These are phyloP conservation scores for Oostethus manadensis DNA, from an alignment of 2,113 vertebrate species.

Conservation along the genomic window DNA sequence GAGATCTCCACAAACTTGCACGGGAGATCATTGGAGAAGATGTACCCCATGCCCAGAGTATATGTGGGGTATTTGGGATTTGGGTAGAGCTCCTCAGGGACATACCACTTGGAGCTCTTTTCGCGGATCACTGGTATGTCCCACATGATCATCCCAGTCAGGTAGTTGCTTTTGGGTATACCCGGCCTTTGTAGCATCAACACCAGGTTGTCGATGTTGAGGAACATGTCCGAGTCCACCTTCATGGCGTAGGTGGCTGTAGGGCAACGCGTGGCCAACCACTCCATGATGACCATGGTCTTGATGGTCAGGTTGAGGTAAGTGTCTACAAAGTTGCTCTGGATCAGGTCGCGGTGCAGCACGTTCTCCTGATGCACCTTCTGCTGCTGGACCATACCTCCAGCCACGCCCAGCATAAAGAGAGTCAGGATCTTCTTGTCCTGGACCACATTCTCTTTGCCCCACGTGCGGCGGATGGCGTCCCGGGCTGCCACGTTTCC, in stretches of 20 bases:
- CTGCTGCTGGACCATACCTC: neutral
- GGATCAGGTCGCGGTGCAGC: slow-evolving; percentile 68
- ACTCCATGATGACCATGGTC: slow-evolving; percentile 78
- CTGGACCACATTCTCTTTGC: slow-evolving; percentile 52
- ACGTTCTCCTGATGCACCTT: slow-evolving; percentile 60
- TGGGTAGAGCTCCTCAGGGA: slow-evolving; percentile 81
- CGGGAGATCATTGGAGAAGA: slow-evolving; percentile 90
- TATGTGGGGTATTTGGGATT: slow-evolving; percentile 83
- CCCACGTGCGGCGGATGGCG: slow-evolving; percentile 72
- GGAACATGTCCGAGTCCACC: slow-evolving; percentile 93
- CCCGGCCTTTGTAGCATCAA: slow-evolving; percentile 79
- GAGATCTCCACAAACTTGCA: slow-evolving; percentile 80
- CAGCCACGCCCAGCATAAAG: slow-evolving; percentile 62
- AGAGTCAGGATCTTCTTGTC: slow-evolving; percentile 52
- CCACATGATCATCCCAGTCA: slow-evolving; percentile 87
- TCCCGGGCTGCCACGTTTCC: slow-evolving; percentile 29
- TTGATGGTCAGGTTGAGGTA: slow-evolving; percentile 76
- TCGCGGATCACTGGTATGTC: slow-evolving; percentile 78
- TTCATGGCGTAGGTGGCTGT: slow-evolving; percentile 84
- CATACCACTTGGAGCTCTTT: slow-evolving; percentile 88
- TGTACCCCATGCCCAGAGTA: slow-evolving; percentile 88
- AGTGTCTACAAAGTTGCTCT: slow-evolving; percentile 68
- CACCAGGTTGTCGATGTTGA: slow-evolving; percentile 88
- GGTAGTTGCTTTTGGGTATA: slow-evolving; percentile 78
- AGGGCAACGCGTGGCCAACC: slow-evolving; percentile 71